Conservation (phyloP, 2,113 vertebrate genomes). For the Cettia cetti region DNA sequence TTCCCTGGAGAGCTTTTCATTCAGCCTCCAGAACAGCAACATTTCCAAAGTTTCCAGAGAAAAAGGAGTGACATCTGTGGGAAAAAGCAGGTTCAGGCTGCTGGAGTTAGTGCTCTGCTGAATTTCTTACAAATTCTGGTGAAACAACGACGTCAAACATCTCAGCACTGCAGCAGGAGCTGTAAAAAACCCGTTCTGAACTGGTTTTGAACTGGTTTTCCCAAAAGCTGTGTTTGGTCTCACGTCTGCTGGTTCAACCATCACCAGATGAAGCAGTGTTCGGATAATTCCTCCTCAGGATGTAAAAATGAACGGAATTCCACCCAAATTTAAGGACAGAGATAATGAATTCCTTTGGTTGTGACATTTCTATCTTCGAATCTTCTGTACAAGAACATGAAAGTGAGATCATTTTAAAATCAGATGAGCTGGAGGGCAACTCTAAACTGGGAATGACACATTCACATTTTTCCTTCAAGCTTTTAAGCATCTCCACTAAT, state of each 20-base stretch:
- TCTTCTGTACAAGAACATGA: not conserved
- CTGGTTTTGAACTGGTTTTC: not conserved
- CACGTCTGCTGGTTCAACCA: accelerated
- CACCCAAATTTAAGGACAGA: not conserved
- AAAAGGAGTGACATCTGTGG: not conserved
- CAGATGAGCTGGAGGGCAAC: not conserved
- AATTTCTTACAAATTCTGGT: not conserved
- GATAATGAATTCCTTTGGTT: not conserved
- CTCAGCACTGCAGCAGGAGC: not conserved
- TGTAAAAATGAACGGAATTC: not conserved
- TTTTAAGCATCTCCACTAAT: conserved; percentile 44
- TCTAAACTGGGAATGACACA: not conserved
- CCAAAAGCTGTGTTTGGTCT: not conserved
- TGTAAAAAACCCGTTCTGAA: not conserved
- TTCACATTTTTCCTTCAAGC: conserved; percentile 29
- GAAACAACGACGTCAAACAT: not conserved
- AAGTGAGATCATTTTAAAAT: not conserved
- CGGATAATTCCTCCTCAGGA: not conserved
- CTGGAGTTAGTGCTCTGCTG: not conserved
- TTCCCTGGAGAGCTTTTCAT: not conserved
- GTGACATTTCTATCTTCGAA: not conserved
- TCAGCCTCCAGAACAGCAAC: not conserved
- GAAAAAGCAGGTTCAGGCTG: not conserved
- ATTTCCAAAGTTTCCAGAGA: not conserved
- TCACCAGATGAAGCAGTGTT: not conserved